phyloP scores from a whole-genome alignment of 64 coral and sea anemone genomes.

The Montipora cactus region DNA sequence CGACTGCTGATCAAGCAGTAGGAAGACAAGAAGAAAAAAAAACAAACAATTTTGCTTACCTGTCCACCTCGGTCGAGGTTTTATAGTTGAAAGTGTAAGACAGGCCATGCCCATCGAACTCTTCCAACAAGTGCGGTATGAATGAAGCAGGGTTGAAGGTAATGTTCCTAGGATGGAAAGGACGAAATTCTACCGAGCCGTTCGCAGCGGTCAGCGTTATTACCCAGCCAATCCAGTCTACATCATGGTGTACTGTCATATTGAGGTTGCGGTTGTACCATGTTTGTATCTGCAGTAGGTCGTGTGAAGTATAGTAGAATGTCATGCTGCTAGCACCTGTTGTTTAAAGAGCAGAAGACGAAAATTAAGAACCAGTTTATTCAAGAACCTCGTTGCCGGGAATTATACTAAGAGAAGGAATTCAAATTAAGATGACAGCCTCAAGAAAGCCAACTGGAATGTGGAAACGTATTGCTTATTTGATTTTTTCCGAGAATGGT shows the following conservation, averaged over 20 bases:
- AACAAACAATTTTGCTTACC: neutral
- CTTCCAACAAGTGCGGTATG: conserved; percentile 45
- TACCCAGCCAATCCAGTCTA: conserved; percentile 39
- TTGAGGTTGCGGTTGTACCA: conserved; percentile 35
- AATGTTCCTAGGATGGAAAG: conserved; percentile 16
- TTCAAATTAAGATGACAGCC: no score
- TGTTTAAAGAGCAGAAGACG: neutral
- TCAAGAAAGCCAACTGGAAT: no score
- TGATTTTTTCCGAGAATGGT: no score
- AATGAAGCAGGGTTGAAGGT: conserved; percentile 42
- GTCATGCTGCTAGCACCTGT: conserved; percentile 45
- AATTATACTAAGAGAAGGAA: no score
- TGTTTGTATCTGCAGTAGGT: conserved; percentile 5
- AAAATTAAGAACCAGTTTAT: neutral
- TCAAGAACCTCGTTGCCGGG: neutral
- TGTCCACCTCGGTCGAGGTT: conserved; percentile 43
- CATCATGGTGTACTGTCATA: conserved; percentile 16
- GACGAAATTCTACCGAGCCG: conserved; percentile 45
- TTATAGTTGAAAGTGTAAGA: conserved; percentile 60
- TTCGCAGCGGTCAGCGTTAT: conserved; percentile 37
- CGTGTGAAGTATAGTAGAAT: conserved; percentile 46
- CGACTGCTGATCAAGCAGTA: neutral
- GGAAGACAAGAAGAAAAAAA: neutral
- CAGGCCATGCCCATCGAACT: conserved; percentile 61
- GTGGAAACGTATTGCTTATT: no score